Evolutionary conservation across 2,797 vertebrate species (phyloP).

Genomic region (Pitangus sulphuratus): DNA sequence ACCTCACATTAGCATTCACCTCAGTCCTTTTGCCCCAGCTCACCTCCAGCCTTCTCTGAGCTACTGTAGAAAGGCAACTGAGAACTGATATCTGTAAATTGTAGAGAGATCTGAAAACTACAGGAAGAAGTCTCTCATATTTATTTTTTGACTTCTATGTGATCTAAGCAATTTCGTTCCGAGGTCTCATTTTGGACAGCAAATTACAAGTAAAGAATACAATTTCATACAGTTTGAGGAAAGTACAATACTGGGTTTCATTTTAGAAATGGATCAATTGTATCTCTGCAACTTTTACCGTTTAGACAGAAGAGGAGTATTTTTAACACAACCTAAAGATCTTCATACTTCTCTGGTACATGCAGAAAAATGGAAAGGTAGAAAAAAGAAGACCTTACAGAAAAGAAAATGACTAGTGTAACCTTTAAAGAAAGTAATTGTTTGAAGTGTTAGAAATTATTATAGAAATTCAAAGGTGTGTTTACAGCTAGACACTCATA

Average conservation of each 20-base stretch:
- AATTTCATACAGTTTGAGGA: neutral
- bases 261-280: neutral
- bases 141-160: neutral
- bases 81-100: neutral
- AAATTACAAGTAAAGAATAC: neutral
- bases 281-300: neutral
- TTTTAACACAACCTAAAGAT: neutral
- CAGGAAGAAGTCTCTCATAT: neutral
- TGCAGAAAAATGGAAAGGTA: neutral
- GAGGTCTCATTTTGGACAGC: neutral
- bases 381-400: neutral
- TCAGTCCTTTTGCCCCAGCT: neutral
- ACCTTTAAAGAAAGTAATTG: neutral
- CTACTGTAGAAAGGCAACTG: neutral
- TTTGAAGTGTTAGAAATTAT: neutral
- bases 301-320: neutral
- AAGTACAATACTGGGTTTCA: neutral
- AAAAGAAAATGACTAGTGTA: fast-evolving
- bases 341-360: neutral
- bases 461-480: neutral
- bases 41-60: neutral
- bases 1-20: neutral
- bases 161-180: neutral
- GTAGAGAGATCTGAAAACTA: neutral
- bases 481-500: neutral